A percentile compares a stretch with the other conserved stretches of the same genome.
Evolutionary conservation across 2,113 vertebrate species (phyloP).

Genomic region (Tenrec ecaudatus): DNA sequence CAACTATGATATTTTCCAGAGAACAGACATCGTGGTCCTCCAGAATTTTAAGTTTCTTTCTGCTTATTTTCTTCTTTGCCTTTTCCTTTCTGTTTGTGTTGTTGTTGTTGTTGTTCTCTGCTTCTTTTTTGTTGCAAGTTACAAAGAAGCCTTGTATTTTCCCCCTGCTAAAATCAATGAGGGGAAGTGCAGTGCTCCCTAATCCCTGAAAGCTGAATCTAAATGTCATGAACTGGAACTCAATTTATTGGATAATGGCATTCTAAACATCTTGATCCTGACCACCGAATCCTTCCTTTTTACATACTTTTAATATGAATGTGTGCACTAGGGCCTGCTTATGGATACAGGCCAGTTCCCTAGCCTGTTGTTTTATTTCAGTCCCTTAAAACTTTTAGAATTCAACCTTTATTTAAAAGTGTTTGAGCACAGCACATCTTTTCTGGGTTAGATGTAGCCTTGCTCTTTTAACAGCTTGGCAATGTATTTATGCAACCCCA

Average conservation of each 20-base stretch:
- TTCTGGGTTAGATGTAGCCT: neutral
- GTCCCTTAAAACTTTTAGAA: conserved; percentile 30
- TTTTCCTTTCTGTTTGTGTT: neutral
- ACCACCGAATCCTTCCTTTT: conserved; percentile 41
- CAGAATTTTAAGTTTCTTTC: neutral
- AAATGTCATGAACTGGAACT: conserved; percentile 45
- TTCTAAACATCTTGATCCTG: conserved; percentile 51
- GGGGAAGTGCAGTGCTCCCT: neutral
- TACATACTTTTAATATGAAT: conserved; percentile 40
- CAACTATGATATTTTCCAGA: neutral
- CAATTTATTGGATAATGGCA: conserved; percentile 46
- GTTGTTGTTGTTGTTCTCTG: neutral
- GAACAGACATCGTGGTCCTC: neutral
- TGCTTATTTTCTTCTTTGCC: too few relatives aligned
- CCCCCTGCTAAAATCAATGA: neutral
- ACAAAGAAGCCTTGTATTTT: too few relatives aligned
- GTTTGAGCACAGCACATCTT: conserved; percentile 26
- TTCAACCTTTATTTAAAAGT: conserved; percentile 1
- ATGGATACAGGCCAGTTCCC: conserved; percentile 17
- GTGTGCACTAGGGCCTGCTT: neutral
- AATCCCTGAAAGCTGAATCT: conserved; percentile 36
- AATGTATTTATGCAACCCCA: neutral
- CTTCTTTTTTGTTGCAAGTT: neutral
- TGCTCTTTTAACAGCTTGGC: neutral
- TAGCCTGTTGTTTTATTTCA: neutral